phyloP scores from a whole-genome alignment of 2,113 vertebrate species.

The Todiramphus saurophagus region DNA sequence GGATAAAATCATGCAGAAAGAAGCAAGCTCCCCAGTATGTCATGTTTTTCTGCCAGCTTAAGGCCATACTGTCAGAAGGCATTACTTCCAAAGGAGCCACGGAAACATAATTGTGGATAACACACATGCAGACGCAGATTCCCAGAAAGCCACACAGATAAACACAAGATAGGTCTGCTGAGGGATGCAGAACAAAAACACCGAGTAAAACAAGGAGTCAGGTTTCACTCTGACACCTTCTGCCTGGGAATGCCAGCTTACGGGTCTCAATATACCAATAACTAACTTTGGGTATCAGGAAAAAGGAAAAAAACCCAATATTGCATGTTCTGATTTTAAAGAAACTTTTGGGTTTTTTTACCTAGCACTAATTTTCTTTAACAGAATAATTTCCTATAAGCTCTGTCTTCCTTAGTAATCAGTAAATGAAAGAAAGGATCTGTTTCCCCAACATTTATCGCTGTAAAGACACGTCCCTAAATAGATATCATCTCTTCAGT shows the following conservation, averaged over 20 bases:
- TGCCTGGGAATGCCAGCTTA: not conserved
- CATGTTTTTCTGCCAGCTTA: not conserved
- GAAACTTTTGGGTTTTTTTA: not conserved
- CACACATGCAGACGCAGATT: not conserved
- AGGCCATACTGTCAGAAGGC: not conserved
- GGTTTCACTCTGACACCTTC: not conserved
- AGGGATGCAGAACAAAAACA: not conserved
- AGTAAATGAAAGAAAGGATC: not conserved
- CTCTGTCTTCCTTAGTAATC: not conserved
- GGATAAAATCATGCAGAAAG: not conserved
- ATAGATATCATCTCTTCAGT: not conserved
- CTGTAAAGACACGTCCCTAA: not conserved
- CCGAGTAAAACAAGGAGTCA: not conserved
- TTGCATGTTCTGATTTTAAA: not conserved
- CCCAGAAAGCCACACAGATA: not conserved
- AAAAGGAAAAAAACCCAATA: not conserved
- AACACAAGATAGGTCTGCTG: not conserved
- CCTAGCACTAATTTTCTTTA: not conserved
- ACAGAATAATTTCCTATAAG: not conserved
- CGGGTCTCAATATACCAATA: not conserved
- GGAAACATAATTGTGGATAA: not conserved
- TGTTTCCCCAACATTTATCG: not conserved
- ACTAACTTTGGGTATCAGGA: not conserved
- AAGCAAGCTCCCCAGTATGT: not conserved
- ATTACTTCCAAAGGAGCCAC: not conserved